These are phyloP conservation scores for Drosophila athabasca DNA, from an alignment of 1,140 invertebrate species.

Conservation along the genomic window DNA sequence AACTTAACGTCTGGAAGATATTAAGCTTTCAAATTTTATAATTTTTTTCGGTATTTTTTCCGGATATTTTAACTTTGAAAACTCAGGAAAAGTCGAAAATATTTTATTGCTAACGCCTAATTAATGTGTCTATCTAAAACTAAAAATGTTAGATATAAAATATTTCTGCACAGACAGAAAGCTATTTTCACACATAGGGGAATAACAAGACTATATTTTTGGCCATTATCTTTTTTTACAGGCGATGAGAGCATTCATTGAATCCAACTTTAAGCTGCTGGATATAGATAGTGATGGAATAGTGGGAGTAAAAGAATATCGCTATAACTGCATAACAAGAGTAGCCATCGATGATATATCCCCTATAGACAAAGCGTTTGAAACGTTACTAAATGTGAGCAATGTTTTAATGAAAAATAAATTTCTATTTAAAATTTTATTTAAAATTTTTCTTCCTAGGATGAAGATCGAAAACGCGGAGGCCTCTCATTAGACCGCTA, in stretches of 20 bases:
- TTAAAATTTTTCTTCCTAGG: constrained; percentile 84
- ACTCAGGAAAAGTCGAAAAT: too few species aligned
- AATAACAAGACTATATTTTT: background rate
- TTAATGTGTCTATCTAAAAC: too few species aligned
- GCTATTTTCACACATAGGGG: background rate
- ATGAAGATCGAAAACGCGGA: constrained; percentile 90
- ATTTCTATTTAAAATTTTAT: background rate
- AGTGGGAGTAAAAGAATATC: constrained; percentile 90
- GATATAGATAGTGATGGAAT: constrained; percentile 92
- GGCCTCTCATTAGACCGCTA: constrained; percentile 90
- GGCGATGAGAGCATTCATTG: constrained; percentile 92
- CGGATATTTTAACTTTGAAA: too few species aligned
- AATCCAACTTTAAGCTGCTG: constrained; percentile 91
- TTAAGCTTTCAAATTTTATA: too few species aligned
- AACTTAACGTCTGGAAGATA: too few species aligned
- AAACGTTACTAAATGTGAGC: constrained; percentile 89
- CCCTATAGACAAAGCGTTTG: constrained; percentile 90
- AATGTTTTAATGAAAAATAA: constrained; percentile 67
- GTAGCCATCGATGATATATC: constrained; percentile 90
- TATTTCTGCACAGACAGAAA: too few species aligned
- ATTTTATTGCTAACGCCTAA: too few species aligned
- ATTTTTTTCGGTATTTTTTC: too few species aligned
- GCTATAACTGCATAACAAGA: constrained; percentile 91
- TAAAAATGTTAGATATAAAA: too few species aligned
- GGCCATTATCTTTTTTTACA: constrained; percentile 64